Evolutionary conservation across 2,888 invertebrate species (phyloP).

Genomic region (Dascillus cervinus): DNA sequence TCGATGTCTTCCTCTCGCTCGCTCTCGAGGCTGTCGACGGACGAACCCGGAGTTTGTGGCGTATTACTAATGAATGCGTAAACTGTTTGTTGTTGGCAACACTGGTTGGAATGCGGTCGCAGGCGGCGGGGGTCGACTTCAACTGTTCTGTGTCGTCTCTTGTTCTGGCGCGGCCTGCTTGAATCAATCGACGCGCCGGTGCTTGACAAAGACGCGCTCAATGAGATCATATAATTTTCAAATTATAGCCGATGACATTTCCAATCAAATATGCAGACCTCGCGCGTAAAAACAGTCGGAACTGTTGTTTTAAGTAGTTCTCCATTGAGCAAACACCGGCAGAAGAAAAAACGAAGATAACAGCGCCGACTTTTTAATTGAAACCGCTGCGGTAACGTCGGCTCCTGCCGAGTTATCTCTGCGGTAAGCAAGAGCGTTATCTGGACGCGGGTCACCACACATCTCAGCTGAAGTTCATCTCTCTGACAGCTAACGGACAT

Average conservation of each 20-base stretch:
- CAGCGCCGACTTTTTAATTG: neutral
- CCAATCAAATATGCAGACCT: constrained; percentile 11
- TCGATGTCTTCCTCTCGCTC: constrained; percentile 14
- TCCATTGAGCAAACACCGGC: too few species aligned
- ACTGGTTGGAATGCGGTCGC: constrained; percentile 44
- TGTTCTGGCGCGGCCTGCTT: constrained; percentile 31
- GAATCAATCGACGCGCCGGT: constrained; percentile 33
- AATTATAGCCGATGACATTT: constrained; percentile 19
- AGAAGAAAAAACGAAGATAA: too few species aligned
- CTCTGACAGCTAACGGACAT: constrained; percentile 35
- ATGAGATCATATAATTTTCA: constrained; percentile 22
- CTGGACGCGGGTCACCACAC: constrained; percentile 25
- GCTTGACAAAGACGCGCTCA: constrained; percentile 28
- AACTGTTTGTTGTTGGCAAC: constrained; percentile 43
- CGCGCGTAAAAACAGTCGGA: too few species aligned
- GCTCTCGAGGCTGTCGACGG: constrained; percentile 14
- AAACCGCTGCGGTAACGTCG: constrained; percentile 7
- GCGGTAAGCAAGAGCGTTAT: constrained; percentile 10
- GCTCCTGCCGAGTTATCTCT: too few species aligned
- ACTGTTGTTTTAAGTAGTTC: neutral
- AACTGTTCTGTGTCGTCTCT: constrained; percentile 36
- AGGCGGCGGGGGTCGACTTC: constrained; percentile 49
- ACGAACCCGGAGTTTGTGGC: constrained; percentile 27
- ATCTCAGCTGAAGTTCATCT: constrained; percentile 22
- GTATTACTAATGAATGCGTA: constrained; percentile 43